Evolutionary conservation across 2,888 invertebrate species (phyloP), one percentile per base, ranked within the genome.

Genomic region (Resseliella maxima): DNA sequence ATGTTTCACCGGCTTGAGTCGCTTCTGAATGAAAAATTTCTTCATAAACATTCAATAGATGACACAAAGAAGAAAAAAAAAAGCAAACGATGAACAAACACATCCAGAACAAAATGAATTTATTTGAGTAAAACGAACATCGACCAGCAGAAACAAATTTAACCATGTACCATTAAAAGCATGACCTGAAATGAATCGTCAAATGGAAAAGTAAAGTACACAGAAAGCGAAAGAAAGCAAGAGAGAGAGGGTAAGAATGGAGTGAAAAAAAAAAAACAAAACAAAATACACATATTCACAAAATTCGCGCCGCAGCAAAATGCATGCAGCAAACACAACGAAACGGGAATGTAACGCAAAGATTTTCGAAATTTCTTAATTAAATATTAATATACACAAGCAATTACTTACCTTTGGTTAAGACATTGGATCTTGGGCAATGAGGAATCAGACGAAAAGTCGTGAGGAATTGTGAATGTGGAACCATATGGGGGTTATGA

Each of bases 371-470:
- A 83, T 83, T 83, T 24, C 38, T 83, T 83, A 83, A 83, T 83
- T 83, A 83, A 83, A 83, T 83, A 83, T 83, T 83, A 83, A 83
- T 83, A 83, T 83, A 83, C 38, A 83, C 83, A 83, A 81, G 83
- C 38, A 83, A 83, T 83, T 83, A 83, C 83, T 38, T 83, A 38
- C 38, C 24, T 38, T 38, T 83, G 83, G 38, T 24, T 83, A 38
- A 83, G 18, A 83, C 83, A 83, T 72, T 64, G 3, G 36, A 5
- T n/a, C 81, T 18, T 38, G 36, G 38, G 38, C 83, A 83, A 36
- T 38, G 21, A 21, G 38, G 38, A n/a, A 38, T 21, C 38, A 38
- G 38, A 38, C n/a, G 24, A 38, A n/a, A n/a, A 38, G 8, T 38
- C 12, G 38, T n/a, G 83, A 72, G 35, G n/a, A 35, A 6, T 24